These are phyloP conservation scores for Dreissena polymorpha DNA, from an alignment of 1,140 invertebrate genomes.

Conservation along the genomic window DNA sequence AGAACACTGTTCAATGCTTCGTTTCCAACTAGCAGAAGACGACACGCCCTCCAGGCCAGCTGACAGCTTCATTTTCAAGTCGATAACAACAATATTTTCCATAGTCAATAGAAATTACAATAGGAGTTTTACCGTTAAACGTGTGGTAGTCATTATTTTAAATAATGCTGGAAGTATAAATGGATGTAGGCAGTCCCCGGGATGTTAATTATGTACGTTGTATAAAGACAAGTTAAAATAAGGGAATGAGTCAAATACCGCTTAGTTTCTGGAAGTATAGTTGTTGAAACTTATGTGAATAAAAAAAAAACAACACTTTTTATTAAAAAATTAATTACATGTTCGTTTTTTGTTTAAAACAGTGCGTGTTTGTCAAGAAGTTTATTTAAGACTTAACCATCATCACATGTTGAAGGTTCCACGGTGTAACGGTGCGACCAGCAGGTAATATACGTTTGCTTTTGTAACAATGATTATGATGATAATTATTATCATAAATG, in stretches of 20 bases:
- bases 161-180: constrained; percentile 25
- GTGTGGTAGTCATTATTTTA: constrained; percentile 50
- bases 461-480: background rate
- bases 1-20: constrained; percentile 12
- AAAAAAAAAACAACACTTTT: no score
- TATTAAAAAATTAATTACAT: no score
- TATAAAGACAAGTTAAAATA: background rate
- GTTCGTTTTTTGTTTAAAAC: no score
- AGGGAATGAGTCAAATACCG: no score
- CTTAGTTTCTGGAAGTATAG: no score
- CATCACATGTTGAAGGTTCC: constrained; percentile 43
- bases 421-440: constrained; percentile 1
- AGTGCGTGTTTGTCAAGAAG: no score
- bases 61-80: constrained; percentile 46
- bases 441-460: background rate
- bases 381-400: background rate
- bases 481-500: background rate
- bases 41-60: constrained; percentile 32
- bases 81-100: constrained; percentile 52
- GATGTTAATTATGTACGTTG: constrained; percentile 1
- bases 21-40: constrained; percentile 23
- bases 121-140: constrained; percentile 51
- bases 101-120: constrained; percentile 32
- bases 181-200: constrained; percentile 17
- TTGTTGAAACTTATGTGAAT: no score